Base-by-base conservation (phyloP, 1,140 invertebrate genomes). In the Penaeus japonicus region DNA sequence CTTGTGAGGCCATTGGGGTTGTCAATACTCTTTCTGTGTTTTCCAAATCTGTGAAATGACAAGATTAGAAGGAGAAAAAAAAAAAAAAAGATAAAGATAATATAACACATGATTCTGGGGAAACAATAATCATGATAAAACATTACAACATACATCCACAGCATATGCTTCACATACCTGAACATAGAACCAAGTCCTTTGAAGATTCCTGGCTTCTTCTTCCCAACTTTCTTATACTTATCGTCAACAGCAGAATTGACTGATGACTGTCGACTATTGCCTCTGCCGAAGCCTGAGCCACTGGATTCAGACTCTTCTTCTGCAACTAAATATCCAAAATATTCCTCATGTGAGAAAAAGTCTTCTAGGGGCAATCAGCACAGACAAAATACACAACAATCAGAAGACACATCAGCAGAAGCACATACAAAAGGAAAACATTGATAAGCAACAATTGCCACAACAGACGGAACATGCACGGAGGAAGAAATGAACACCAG, bases 111-210 rank as follows among this genome's bases (percentile, higher is more conserved):
- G 39, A 12, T 47, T 10, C 39, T 10, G n/a, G n/a, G n/a, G n/a
- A n/a, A n/a, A n/a, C n/a, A n/a, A n/a, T n/a, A n/a, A 47, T 47
- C 12, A 47, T 47, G 39, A 47, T 47, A 10, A 47, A 47, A 47
- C 12, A 47, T 47, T 12, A 47, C 39, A 47, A 47, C 12, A 84
- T 7, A 17, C 47, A 30, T 57, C 24, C 47, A 30, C 53, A 70
- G n/a, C 62, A n/a, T 17, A 17, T 22, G 32, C 47, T 24, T 30
- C 5, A 32, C 91, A 89, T 90, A 94, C 93, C 96, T 94, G 89
- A 97, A 96, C 95, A 97, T 96, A 7, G 95, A 96, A 0, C 96
- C 95, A 27, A 97, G 95, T 27, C 96, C 96, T 91, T 96, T 96
- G 54, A 96, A 93, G 18, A 96, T 92, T 54, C 95, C 94, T 22